Base-by-base conservation (phyloP, 2,113 vertebrate species). In the Ovibos moschatus region DNA sequence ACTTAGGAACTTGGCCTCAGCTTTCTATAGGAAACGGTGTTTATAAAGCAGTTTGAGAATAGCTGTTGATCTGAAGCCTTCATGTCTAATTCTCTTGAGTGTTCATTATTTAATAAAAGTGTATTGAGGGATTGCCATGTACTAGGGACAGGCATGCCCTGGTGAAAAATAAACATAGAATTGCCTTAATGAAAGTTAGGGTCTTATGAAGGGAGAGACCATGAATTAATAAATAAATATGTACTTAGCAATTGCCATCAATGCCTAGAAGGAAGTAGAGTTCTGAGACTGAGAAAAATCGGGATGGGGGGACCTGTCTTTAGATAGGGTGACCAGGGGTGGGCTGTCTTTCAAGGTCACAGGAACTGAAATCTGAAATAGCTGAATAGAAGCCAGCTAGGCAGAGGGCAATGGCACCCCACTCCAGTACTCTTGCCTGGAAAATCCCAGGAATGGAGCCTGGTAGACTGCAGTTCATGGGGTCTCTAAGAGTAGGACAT, bases 151-250 rank as follows among this genome's bases (percentile, higher is more conserved):
- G 36, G 53, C 58, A 64, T 58, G 90, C 64, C 10, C 40, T 84
- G 15, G 36, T 86, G 25, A 55, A 86, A 89, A 85, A 81, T 71
- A 91, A 55, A 67, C 40, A 50, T 28, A 57, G 27, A 87, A 82
- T 82, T 95, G n/a, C 55, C n/a, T 95, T 90, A 45, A 94, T 97
- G 64, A 95, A 81, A 76, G 81, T 97, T 82, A 10, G 5, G 14
- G 21, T 91, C 40, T 88, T 36, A 9, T 40, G 67, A 92, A 90
- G 30, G 23, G 45, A 74, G 10, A 53, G 27, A 55, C 17, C 60
- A n/a, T 62, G 47, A 92, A 76, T 85, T 58, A 64, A 79, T 78
- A 82, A 76, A 33, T 53, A 94, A 43, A 47, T 87, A 71, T 4
- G 0, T 25, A 71, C 53, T 91, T 97, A 23, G 2, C 76, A 88